phyloP scores from a whole-genome alignment of 2,797 vertebrate genomes.

The Mycteria americana region DNA sequence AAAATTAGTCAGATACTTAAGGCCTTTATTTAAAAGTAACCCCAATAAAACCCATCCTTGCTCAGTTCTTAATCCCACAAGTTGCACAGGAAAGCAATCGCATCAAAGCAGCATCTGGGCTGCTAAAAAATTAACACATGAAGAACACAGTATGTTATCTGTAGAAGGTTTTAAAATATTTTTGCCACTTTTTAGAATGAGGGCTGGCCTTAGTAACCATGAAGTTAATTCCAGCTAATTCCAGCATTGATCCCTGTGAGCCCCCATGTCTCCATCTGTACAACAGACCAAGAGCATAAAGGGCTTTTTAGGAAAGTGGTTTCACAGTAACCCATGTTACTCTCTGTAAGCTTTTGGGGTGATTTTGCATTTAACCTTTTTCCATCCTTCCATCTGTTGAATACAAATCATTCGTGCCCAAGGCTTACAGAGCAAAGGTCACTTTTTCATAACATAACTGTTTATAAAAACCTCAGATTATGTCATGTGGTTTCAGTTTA shows the following conservation, averaged over 20 bases:
- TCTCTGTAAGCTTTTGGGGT: background rate
- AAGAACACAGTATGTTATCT: background rate
- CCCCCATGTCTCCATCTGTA: background rate
- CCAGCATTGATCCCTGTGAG: background rate
- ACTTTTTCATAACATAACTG: background rate
- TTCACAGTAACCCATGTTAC: background rate
- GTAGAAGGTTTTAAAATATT: background rate
- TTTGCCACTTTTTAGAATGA: background rate
- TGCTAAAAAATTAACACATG: background rate
- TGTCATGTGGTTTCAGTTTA: conserved; percentile 27
- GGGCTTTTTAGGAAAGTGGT: background rate
- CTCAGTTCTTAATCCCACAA: background rate
- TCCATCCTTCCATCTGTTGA: background rate
- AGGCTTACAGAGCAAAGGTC: background rate
- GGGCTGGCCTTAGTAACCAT: background rate
- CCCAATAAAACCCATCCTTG: background rate
- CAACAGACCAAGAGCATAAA: background rate
- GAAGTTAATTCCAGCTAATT: background rate
- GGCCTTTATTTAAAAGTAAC: background rate
- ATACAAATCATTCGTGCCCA: background rate
- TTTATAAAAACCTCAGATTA: background rate
- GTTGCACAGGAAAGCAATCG: background rate
- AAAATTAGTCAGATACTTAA: background rate
- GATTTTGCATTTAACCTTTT: background rate
- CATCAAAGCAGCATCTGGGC: background rate